Evolutionary conservation across 2,888 invertebrate genomes (phyloP), one percentile per base, ranked within the genome.

Genomic region (Sussaba pulchella): DNA sequence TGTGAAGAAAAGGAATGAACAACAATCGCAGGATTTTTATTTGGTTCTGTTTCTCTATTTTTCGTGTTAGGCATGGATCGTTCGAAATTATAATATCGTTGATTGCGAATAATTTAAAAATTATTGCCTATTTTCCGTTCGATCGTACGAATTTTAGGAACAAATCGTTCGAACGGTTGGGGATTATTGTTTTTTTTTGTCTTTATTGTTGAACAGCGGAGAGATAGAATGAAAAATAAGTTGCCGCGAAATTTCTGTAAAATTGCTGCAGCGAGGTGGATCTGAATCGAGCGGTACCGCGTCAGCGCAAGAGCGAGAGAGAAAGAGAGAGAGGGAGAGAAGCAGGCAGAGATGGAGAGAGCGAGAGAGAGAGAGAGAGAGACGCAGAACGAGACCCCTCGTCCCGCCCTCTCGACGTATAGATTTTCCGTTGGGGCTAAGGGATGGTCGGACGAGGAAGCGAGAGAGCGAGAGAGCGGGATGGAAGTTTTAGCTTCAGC

Each of bases 341-440:
- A n/a, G n/a, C 64, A 52, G 72, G 21, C 21, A 12, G 24, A n/a
- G 31, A 31, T 2, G 31, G 31, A 31, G 31, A 31, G n/a, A n/a
- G n/a, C n/a, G 39, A 39, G 39, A 39, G 43, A 12, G 43, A 43
- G n/a, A 43, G 73, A 52, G 72, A 36, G 36, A 12, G 24, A n/a
- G 31, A 31, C 4, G 31, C 4, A 31, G 31, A 31, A 2, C 4
- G 31, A 31, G 31, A 31, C 67, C 63, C 63, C 63, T 64, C 41
- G 41, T 69, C 61, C 45, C 69, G 54, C 64, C 41, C 71, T 82
- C 84, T 85, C 85, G 83, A 70, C 83, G 86, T 88, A 89, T 88
- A 87, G 87, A 89, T 89, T 89, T 89, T 89, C 88, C 85, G 86
- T 87, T 86, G 86, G 85, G 78, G 84, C 85, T 82, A 78, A 83